Evolutionary conservation across 92 coral and sea anemone genomes (phyloP), one percentile per base, ranked within the genome.

Genomic region (Chrysogorgia sp.): DNA sequence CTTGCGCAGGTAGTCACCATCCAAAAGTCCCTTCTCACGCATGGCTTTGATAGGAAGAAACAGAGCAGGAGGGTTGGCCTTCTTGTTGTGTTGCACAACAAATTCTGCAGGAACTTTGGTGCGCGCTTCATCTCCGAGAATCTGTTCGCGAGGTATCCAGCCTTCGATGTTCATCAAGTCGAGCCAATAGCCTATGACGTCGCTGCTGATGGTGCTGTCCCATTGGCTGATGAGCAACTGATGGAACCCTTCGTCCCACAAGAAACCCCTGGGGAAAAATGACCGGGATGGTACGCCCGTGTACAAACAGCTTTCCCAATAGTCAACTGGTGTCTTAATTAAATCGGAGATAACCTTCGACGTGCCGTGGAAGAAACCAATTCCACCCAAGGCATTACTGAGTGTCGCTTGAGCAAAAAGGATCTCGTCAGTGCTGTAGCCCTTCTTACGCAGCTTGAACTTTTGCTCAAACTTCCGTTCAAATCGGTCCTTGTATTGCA

Each of bases 191-290:
- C 97, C 99, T 15, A 96, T 96, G 66, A 96, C 85, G 58, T 96
- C 99, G 31, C 86, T 92, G 71, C 99, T 96, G 57, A 96, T 89
- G 71, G 74, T 67, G 17, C 91, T 84, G 65, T 96, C 93, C 99
- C 99, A 96, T 28, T 96, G 99, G 80, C 99, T 96, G 81, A 96
- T 89, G 48, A 96, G 80, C 15, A 96, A 84, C 60, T 96, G 99
- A 58, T 96, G 99, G 77, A 96, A 96, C 17, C 99, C 99, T 70
- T 96, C 99, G 57, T 96, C 99, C 99, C 99, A 96, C 58, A 96
- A 84, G 76, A 96, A 96, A 3, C 99, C 99, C 6, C 99, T 90
- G 7, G 99, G 99, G 56, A 96, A 96, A 75, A 91, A 96, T 0
- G 99, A 92, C 21, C 99, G 67, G 20, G 99, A 96, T 9, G 99